Conservation (phyloP, 2,888 invertebrate genomes). For the Drosophila atroscutellata region DNA sequence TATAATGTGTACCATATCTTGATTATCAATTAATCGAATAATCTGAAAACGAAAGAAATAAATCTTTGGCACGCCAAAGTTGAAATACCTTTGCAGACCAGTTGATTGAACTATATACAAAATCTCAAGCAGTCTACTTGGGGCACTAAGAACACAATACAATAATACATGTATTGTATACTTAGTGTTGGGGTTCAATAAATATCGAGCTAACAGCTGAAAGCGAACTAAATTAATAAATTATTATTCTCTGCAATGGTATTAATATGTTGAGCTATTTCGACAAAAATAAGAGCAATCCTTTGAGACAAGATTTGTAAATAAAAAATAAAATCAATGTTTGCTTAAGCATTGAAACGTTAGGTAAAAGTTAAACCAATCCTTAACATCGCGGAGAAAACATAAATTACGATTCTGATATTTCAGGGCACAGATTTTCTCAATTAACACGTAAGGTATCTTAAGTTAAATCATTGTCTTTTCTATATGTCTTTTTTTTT, state of each 20-base stretch:
- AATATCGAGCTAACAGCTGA: background rate
- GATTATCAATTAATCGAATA: slow-evolving; percentile 3
- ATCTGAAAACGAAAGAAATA: background rate
- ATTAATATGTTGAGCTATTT: background rate
- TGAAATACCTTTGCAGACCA: slow-evolving; percentile 4
- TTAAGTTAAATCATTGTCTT: slow-evolving; percentile 14
- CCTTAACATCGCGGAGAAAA: background rate
- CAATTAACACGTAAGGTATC: slow-evolving; percentile 29
- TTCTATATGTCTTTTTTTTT: slow-evolving; percentile 2
- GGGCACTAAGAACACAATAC: background rate
- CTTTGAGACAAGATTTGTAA: background rate
- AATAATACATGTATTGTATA: background rate
- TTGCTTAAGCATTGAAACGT: background rate
- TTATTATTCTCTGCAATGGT: background rate
- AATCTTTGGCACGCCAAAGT: slow-evolving; percentile 32
- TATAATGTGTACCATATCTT: slow-evolving; percentile 19
- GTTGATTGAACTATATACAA: background rate
- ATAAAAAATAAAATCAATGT: background rate
- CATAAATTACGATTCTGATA: background rate
- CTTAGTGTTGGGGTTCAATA: background rate
- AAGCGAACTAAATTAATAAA: too few species aligned
- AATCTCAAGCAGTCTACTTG: background rate
- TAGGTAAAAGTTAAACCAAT: background rate
- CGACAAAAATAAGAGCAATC: background rate
- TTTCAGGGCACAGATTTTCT: background rate